Evolutionary conservation across 2,888 invertebrate species (phyloP), one percentile per base, ranked within the genome.

Genomic region (Hedychridium roseum): DNA sequence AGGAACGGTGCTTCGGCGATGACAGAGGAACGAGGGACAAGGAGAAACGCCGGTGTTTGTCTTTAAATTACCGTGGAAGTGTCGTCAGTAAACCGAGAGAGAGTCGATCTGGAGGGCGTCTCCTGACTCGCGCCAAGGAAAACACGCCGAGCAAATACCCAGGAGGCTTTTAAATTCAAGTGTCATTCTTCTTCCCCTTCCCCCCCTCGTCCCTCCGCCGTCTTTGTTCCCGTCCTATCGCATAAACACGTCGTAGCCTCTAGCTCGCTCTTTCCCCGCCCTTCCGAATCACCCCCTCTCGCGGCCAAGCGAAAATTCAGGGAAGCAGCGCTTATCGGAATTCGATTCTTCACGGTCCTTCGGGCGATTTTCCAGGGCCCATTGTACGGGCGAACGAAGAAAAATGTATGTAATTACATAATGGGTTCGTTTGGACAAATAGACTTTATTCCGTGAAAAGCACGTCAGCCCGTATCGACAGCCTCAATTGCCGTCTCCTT

Each of bases 101-200:
- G 35, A 43, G 35, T 17, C 43, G 35, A 11, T 23, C 17, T 9
- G 27, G 17, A 28, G 34, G 27, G 39, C 27, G 32, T 15, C 16
- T 30, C 21, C 21, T 18, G 38, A 23, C 7, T 31, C 23, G 16
- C 18, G 46, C 45, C 46, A 57, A 50, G 45, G 50, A 57, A 57
- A 57, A 60, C 54, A 50, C 55, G 50, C 43, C 45, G 50, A 43
- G 44, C 54, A 54, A 59, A 57, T 54, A 62, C 50, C 55, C 55
- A 43, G 28, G 37, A 50, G 56, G 55, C 53, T 56, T 59, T 56
- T 30, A 50, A 56, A 60, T 62, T 62, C 51, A 55, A 57, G 54
- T 57, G 49, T 57, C 57, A 57, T 50, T 50, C 42, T 31, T 31
- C 34, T 31, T 31, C 35, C 46, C 47, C 51, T 54, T 34, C 12